These are phyloP conservation scores for Drosophila rufa DNA, from an alignment of 1,140 invertebrate species.

Conservation along the genomic window DNA sequence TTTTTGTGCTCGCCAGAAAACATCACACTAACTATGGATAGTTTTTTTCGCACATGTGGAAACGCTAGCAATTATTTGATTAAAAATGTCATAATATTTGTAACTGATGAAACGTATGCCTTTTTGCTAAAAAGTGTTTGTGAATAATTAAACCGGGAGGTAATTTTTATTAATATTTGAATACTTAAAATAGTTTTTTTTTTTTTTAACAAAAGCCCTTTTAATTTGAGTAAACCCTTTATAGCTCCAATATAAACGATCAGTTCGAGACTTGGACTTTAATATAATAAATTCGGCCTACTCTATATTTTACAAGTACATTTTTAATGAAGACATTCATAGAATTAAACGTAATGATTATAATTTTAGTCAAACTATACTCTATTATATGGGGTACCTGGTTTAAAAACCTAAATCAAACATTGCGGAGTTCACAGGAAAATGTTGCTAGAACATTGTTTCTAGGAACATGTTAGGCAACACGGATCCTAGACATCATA, in stretches of 20 bases:
- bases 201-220: background rate
- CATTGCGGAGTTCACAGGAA: no score
- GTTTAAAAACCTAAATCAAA: no score
- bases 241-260: no score
- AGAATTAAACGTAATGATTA: no score
- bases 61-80: conserved; percentile 58
- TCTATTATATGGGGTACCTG: no score
- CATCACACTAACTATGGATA: conserved; percentile 13
- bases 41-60: conserved; percentile 60
- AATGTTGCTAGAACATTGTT: background rate
- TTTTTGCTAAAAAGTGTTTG: conserved; percentile 2
- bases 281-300: no score
- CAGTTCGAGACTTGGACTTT: no score
- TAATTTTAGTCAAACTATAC: no score
- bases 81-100: conserved; percentile 49
- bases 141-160: background rate
- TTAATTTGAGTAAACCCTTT: no score
- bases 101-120: conserved; percentile 36
- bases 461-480: background rate
- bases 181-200: background rate
- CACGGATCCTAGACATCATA: no score
- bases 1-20: conserved; percentile 23
- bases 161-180: background rate
- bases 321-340: no score
- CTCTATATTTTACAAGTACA: no score